Evolutionary conservation across 2,797 vertebrate species (phyloP).

Genomic region (Lithobates sylvaticus): DNA sequence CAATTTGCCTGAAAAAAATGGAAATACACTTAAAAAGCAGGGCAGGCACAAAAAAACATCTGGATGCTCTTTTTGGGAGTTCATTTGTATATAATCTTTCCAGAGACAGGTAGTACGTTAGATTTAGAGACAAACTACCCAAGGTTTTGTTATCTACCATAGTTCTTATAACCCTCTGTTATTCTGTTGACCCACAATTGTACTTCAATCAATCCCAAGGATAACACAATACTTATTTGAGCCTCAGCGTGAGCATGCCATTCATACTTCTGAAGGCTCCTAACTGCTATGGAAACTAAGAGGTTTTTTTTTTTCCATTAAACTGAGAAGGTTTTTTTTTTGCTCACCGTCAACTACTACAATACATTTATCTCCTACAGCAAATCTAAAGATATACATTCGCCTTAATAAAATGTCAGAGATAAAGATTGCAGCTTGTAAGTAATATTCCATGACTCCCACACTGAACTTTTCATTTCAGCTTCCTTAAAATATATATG

Average conservation of each 20-base stretch:
- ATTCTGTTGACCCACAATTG: background rate
- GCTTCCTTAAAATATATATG: slow-evolving; percentile 39
- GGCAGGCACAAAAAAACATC: no score
- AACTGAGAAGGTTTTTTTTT: background rate
- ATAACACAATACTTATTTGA: background rate
- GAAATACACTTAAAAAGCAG: no score
- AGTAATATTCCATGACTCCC: slow-evolving; percentile 24
- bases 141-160: no score
- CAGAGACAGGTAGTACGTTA: no score
- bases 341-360: background rate
- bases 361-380: background rate
- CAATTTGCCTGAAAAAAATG: no score
- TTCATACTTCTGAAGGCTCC: no score
- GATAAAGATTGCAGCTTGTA: slow-evolving; percentile 9
- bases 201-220: background rate
- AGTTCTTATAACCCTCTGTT: background rate
- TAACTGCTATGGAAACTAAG: background rate
- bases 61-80: no score
- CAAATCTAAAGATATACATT: background rate
- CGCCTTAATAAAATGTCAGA: background rate
- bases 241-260: no score
- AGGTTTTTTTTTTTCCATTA: background rate
- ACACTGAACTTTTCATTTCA: slow-evolving; percentile 27
- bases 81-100: no score
- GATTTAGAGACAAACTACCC: background rate